phyloP scores from a whole-genome alignment of 2,113 vertebrate species.

The Podarcis cretensis region DNA sequence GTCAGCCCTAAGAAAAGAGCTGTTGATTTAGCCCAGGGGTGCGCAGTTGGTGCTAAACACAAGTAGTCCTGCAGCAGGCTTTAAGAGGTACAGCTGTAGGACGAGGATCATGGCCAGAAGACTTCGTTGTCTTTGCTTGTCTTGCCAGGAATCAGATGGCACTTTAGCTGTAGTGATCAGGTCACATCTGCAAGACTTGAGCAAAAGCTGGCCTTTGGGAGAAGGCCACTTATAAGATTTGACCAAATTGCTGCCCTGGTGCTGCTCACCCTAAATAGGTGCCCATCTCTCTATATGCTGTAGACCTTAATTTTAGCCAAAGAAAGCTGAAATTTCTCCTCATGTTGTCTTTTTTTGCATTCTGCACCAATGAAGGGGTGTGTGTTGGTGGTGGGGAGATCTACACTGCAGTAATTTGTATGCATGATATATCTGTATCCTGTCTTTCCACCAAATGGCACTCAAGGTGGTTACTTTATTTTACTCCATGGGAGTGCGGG shows the following conservation, averaged over 20 bases:
- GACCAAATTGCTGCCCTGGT: neutral
- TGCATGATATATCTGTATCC: neutral
- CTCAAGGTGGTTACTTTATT: neutral
- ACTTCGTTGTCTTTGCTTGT: neutral
- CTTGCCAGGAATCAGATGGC: neutral
- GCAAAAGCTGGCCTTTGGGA: neutral
- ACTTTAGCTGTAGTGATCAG: neutral
- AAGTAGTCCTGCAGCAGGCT: neutral
- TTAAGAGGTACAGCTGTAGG: no score
- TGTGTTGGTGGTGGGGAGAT: neutral
- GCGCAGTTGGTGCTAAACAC: neutral
- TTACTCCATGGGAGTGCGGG: neutral
- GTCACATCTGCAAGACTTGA: neutral
- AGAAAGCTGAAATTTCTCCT: neutral
- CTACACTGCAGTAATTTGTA: neutral
- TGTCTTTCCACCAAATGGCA: neutral
- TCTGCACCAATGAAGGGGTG: neutral
- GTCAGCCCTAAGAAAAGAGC: neutral
- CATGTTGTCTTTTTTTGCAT: neutral
- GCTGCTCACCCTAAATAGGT: neutral
- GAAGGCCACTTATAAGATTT: no score
- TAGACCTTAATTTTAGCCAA: neutral
- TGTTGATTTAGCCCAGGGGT: neutral
- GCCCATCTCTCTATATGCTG: neutral
- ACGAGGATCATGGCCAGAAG: neutral